Evolutionary conservation across 2,797 vertebrate genomes (phyloP), one percentile per base, ranked within the genome.

Genomic region (Sebastes melanostomus): DNA sequence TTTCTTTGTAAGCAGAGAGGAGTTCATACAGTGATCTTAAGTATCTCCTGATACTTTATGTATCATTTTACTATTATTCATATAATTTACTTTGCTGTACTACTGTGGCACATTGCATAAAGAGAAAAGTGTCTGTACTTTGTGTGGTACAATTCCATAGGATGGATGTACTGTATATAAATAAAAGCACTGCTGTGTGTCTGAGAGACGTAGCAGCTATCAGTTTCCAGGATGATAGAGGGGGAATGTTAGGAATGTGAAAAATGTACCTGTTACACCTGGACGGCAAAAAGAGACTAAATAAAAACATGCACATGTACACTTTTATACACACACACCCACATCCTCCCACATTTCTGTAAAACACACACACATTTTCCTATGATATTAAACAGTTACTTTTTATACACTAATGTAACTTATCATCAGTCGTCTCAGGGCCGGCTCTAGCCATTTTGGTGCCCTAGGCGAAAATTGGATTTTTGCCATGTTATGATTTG

Each of bases 181-280:
- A 66, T 4, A 32, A 75, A 77, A 62, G 56, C n/a, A 54, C 55
- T 46, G 54, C 27, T 32, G 54, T 34, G 58, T 70, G 36, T 75
- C 12, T 74, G 55, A 71, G 46, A 78, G 16, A 77, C 66, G 72
- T 14, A 27, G 83, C 84, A 82, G 25, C 85, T 93, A 94, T 94
- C 87, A 63, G 89, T 87, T 93, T 95, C 82, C 90, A 93, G 83
- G 90, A 86, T 78, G 30, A 94, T 80, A 84, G 55, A 59, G 11
- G 46, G 86, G 80, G 92, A 96, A 96, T 93, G 92, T 2, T 67
- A 95, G 91, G 91, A 94, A 96, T 95, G 91, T 94, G 85, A 95
- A 96, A 91, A 84, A 95, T 75, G 80, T 90, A 88, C 88, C 90
- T 88, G 92, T 69, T 82, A 91, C 85, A 93, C 74, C 85, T 76